These are phyloP conservation scores for Drosophila nigricruria DNA, from an alignment of 2,888 invertebrate genomes.

Conservation along the genomic window DNA sequence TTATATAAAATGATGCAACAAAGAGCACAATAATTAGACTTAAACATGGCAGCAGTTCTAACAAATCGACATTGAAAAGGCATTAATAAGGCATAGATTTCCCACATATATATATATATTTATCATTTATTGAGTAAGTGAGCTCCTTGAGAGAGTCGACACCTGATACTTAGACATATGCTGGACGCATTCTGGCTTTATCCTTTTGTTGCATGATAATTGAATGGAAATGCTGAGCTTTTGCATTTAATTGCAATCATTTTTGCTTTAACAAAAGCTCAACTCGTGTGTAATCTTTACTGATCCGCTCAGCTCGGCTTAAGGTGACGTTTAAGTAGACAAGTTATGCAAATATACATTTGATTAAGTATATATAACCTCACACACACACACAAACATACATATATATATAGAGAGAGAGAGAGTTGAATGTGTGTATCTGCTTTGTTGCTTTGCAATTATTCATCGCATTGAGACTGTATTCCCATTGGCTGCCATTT, in stretches of 20 bases:
- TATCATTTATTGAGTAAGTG: no score
- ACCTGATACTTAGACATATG: neutral
- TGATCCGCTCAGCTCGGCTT: slow-evolving; percentile 11
- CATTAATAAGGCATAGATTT: no score
- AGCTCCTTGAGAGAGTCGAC: neutral
- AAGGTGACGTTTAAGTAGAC: slow-evolving; percentile 9
- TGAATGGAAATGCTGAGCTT: neutral
- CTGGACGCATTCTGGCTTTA: neutral
- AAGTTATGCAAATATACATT: slow-evolving; percentile 2
- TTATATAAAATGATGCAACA: no score
- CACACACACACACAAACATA: neutral
- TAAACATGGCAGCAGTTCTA: no score
- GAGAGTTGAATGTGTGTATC: neutral
- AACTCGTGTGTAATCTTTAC: neutral
- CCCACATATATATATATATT: no score
- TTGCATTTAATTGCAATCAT: neutral
- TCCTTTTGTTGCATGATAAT: neutral
- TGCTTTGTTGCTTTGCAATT: slow-evolving; percentile 22
- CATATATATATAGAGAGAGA: no score
- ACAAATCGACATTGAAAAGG: no score
- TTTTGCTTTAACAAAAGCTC: slow-evolving; percentile 1
- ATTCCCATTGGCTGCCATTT: slow-evolving; percentile 20
- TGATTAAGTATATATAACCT: neutral
- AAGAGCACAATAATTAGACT: no score
- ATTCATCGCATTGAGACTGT: slow-evolving; percentile 19